Evolutionary conservation across 2,888 invertebrate species (phyloP), one percentile per base, ranked within the genome.

Genomic region (Clistopyga incitator): DNA sequence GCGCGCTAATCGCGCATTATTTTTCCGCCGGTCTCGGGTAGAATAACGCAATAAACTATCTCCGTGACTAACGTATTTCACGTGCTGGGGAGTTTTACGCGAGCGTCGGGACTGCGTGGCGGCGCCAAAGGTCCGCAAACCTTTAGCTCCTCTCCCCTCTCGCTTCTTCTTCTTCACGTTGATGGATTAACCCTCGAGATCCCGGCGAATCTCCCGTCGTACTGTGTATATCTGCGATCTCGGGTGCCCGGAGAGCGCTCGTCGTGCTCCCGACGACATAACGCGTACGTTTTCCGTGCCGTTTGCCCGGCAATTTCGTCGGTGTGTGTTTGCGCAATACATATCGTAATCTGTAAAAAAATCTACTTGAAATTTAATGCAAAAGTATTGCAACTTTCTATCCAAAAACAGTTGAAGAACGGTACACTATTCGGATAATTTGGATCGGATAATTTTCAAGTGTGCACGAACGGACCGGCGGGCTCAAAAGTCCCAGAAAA

Each of bases 111-210:
- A 72, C 75, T 10, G 20, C 67, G 59, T 65, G 56, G 56, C 71
- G 71, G 77, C 72, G 71, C 72, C 59, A 77, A 59, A 81, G 77
- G 72, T 71, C 45, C 71, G 38, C 52, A 61, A 81, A 67, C 52
- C 52, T 72, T 77, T 59, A 23, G 29, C 68, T 50, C 61, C 8
- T 25, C 34, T 42, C 25, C 18, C 23, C 50, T 61, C 34, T 64
- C 50, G 61, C 29, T 56, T 67, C 76, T 56, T 67, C 76, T 56
- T 67, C 76, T 74, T 38, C 65, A 54, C 47, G 45, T 81, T 77
- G 77, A 77, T 72, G 67, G 72, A 77, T 77, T 72, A 72, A 50
- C 71, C 72, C 50, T 52, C 56, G 77, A 67, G 77, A 72, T 77
- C 67, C 42, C 20, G 42, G 23, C 59, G 67, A 67, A 56, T 78